Percentiles rank a stretch among this genome's conserved stretches.
phyloP scores from a whole-genome alignment of 2,797 vertebrate genomes.

The Sebastolobus altivelis region DNA sequence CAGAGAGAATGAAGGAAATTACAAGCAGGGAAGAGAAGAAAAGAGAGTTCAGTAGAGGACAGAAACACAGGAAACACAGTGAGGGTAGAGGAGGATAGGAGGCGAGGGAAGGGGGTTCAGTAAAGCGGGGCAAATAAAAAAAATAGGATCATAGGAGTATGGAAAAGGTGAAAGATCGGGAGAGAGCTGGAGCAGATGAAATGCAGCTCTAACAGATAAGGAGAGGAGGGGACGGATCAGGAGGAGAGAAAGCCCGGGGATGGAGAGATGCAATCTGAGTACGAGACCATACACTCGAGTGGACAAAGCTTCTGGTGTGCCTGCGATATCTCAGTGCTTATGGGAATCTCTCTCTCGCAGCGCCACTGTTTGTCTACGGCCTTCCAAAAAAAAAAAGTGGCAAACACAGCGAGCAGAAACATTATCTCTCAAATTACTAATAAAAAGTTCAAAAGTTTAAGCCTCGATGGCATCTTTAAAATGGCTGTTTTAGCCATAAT shows the following conservation, averaged over 20 bases:
- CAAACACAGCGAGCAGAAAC: constrained; percentile 19
- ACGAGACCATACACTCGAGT: constrained; percentile 56
- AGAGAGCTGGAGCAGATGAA: constrained; percentile 56
- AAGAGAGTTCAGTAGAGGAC: constrained; percentile 50
- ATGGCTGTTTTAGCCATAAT: constrained; percentile 8
- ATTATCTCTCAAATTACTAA: constrained; percentile 19
- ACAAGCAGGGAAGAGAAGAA: constrained; percentile 53
- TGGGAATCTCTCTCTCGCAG: constrained; percentile 43
- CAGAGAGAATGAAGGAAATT: constrained; percentile 61
- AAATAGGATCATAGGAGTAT: constrained; percentile 38
- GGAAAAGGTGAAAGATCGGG: constrained; percentile 63
- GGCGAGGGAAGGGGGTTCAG: constrained; percentile 9
- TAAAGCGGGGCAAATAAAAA: constrained; percentile 50
- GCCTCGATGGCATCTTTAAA: constrained; percentile 4
- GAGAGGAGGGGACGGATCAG: constrained; percentile 48
- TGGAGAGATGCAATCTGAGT: constrained; percentile 67
- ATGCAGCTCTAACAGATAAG: constrained; percentile 61
- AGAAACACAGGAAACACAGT: constrained; percentile 14
- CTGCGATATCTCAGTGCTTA: constrained; percentile 59
- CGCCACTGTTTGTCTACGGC: constrained; percentile 41
- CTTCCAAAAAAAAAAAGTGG: constrained; percentile 22
- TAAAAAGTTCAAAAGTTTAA: constrained; percentile 20
- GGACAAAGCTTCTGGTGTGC: constrained; percentile 64
- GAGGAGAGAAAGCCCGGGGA: constrained; percentile 41
- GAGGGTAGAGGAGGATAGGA: constrained; percentile 3